A percentile compares a stretch with the other conserved stretches of the same genome.
phyloP scores from a whole-genome alignment of 2,797 vertebrate species.

The Pteropus rufus region DNA sequence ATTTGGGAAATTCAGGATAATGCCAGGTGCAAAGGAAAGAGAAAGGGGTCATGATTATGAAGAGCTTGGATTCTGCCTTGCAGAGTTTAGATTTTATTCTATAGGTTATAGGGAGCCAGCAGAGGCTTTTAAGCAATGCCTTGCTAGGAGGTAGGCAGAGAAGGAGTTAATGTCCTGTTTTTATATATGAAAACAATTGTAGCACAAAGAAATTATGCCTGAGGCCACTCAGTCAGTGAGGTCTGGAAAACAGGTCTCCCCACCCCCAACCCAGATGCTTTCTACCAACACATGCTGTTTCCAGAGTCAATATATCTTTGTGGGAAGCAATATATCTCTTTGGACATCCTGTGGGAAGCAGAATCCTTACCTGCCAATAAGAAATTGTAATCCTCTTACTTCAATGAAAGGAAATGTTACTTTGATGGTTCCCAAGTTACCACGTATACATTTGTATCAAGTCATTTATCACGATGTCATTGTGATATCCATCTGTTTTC shows the following conservation, averaged over 20 bases:
- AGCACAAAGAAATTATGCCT: not conserved
- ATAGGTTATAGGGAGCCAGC: not conserved
- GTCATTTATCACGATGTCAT: not conserved
- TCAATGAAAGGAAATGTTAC: conserved; percentile 20
- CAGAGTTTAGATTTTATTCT: not conserved
- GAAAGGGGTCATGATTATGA: no score
- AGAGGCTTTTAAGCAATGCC: not conserved
- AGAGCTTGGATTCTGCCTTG: not conserved
- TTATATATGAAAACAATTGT: not conserved
- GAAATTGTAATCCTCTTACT: conserved; percentile 8
- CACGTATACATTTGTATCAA: not conserved
- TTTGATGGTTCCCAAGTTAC: not conserved
- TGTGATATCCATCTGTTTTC: not conserved
- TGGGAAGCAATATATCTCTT: conserved; percentile 6
- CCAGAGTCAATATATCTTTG: not conserved
- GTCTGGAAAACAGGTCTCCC: not conserved
- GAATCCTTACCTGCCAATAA: conserved; percentile 41
- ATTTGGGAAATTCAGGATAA: not conserved
- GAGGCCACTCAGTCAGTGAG: not conserved
- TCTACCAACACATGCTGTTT: not conserved
- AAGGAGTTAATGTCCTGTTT: not conserved
- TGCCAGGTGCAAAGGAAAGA: not conserved
- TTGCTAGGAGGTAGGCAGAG: not conserved
- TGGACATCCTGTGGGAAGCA: conserved; percentile 1
- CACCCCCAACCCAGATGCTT: not conserved